These are phyloP conservation scores for Tenthredo amoena DNA, from an alignment of 2,888 invertebrate species.

Conservation along the genomic window DNA sequence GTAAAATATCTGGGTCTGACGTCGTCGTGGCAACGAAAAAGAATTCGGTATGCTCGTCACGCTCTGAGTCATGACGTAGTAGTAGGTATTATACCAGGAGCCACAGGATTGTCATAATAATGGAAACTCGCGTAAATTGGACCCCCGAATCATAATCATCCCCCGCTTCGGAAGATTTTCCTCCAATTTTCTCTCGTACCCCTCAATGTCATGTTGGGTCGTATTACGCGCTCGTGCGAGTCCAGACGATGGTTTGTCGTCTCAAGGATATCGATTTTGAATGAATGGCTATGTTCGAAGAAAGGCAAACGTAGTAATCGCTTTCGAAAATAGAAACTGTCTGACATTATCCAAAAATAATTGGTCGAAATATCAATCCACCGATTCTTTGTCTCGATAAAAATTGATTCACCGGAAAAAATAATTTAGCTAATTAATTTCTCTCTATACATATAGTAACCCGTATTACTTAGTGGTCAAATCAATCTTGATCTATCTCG, in stretches of 20 bases:
- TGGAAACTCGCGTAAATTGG: slow-evolving; percentile 35
- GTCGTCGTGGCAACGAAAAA: slow-evolving; percentile 16
- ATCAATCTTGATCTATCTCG: neutral
- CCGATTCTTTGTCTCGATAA: neutral
- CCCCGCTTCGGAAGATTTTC: neutral
- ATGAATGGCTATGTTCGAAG: neutral
- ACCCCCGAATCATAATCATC: neutral
- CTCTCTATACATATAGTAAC: neutral
- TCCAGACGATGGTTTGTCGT: slow-evolving; percentile 6
- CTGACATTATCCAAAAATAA: neutral
- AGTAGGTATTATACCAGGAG: neutral
- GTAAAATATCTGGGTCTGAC: slow-evolving; percentile 12
- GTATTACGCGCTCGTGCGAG: slow-evolving; percentile 3
- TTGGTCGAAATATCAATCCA: neutral
- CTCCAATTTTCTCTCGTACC: neutral
- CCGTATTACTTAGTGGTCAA: neutral
- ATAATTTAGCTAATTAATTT: neutral
- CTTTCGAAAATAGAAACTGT: neutral
- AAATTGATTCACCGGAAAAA: neutral
- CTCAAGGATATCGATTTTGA: neutral
- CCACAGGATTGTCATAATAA: slow-evolving; percentile 36
- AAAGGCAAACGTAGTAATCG: neutral
- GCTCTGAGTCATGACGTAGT: slow-evolving; percentile 31
- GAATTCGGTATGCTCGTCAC: slow-evolving; percentile 29
- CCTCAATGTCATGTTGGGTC: neutral